A percentile compares a stretch with the other conserved stretches of the same genome.
phyloP scores from a whole-genome alignment of 2,888 invertebrate genomes.

The Drosophila incognita region DNA sequence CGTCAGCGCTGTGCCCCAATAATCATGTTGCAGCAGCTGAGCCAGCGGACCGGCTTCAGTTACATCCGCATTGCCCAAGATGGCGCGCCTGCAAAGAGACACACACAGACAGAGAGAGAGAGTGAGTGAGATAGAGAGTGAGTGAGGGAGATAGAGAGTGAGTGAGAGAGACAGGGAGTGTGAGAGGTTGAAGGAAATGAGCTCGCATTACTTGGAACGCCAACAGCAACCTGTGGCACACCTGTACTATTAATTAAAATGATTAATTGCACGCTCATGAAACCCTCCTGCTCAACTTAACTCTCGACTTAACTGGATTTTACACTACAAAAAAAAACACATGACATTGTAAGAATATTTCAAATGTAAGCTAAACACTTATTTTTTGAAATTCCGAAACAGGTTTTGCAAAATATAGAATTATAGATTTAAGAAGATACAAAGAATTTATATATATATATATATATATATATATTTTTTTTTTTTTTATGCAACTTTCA shows the following conservation, averaged over 20 bases:
- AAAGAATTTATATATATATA: not conserved
- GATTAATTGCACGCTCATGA: slow-evolving; percentile 63
- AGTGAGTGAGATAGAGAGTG: slow-evolving; percentile 63
- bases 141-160: slow-evolving; percentile 69
- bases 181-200: slow-evolving; percentile 17
- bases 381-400: too few species aligned
- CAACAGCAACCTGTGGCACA: slow-evolving; percentile 75
- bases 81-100: slow-evolving; percentile 90
- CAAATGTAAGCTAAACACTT: not conserved
- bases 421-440: not conserved
- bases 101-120: slow-evolving; percentile 66
- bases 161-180: slow-evolving; percentile 12
- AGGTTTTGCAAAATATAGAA: too few species aligned
- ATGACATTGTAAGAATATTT: not conserved
- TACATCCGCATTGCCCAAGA: slow-evolving; percentile 96
- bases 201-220: slow-evolving; percentile 53
- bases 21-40: slow-evolving; percentile 92
- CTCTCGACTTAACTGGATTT: slow-evolving; percentile 9
- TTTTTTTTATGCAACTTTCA: not conserved
- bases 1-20: slow-evolving; percentile 97
- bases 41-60: slow-evolving; percentile 89
- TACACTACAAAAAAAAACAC: not conserved
- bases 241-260: slow-evolving; percentile 80
- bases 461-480: too few species aligned
- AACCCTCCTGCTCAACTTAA: slow-evolving; percentile 17